phyloP scores from a whole-genome alignment of 2,888 invertebrate species.

The Luperina nickerlii region DNA sequence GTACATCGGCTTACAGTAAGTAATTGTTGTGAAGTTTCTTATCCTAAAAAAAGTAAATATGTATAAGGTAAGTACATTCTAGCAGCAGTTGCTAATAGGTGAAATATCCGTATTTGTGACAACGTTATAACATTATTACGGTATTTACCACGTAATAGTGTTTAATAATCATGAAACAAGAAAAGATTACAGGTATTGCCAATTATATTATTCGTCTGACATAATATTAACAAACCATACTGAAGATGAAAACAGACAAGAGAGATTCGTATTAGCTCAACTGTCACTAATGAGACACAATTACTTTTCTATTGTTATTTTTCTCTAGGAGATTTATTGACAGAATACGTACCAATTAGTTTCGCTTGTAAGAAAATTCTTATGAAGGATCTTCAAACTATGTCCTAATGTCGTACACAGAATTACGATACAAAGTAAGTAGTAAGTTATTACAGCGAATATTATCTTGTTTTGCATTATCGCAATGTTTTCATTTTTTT shows the following conservation, averaged over 20 bases:
- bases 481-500: neutral
- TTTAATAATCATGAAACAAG: neutral
- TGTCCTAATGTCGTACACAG: neutral
- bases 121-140: neutral
- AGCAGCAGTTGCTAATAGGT: neutral
- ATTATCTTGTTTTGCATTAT: neutral
- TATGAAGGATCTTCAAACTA: neutral
- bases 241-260: neutral
- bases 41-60: neutral
- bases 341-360: neutral
- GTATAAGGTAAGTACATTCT: neutral
- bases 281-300: no score
- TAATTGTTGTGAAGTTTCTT: neutral
- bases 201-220: neutral
- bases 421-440: neutral
- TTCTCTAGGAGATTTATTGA: no score
- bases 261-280: neutral
- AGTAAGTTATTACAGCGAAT: neutral
- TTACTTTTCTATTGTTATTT: no score
- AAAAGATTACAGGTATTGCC: neutral
- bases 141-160: neutral
- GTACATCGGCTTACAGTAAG: neutral
- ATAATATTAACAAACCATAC: neutral
- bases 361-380: neutral
- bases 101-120: neutral